Percentiles rank a stretch among this genome's conserved stretches.
phyloP scores from a whole-genome alignment of 53 echinoderm and acorn worm species.

The Hippasteria phrygiana region DNA sequence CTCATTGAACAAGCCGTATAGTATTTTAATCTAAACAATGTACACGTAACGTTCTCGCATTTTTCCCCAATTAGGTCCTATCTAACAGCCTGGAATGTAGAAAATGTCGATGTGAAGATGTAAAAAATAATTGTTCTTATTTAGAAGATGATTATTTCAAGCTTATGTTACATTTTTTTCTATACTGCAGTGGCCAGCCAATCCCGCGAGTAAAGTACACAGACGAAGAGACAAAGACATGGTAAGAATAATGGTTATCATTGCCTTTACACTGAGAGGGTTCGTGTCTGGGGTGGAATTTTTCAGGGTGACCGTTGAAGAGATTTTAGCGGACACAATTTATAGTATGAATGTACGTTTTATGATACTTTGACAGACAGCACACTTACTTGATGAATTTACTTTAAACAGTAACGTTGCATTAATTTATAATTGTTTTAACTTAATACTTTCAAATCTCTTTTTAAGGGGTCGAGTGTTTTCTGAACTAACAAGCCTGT shows the following conservation, averaged over 20 bases:
- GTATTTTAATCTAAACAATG: no score
- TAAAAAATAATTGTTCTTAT: neutral
- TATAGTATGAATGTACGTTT: no score
- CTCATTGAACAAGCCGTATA: no score
- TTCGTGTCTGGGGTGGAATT: no score
- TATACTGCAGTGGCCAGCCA: conserved; percentile 72
- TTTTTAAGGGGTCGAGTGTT: conserved; percentile 77
- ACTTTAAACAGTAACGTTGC: neutral
- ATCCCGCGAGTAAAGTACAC: conserved; percentile 93
- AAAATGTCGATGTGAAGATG: neutral
- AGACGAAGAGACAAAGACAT: conserved; percentile 84
- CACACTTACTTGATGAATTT: neutral
- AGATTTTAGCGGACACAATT: no score
- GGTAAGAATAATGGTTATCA: conserved; percentile 65
- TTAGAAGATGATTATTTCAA: neutral
- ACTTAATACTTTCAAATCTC: neutral
- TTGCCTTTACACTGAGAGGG: no score
- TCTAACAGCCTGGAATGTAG: neutral
- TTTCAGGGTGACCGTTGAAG: no score
- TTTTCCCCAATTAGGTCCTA: neutral
- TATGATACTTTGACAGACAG: no score
- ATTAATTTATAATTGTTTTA: neutral
- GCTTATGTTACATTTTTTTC: neutral
- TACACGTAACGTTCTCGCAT: no score
- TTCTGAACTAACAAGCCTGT: conserved; percentile 76